A percentile compares a stretch with the other conserved stretches of the same genome.
Conservation (phyloP, 2,888 invertebrate species). For the Mythimna pallens region DNA sequence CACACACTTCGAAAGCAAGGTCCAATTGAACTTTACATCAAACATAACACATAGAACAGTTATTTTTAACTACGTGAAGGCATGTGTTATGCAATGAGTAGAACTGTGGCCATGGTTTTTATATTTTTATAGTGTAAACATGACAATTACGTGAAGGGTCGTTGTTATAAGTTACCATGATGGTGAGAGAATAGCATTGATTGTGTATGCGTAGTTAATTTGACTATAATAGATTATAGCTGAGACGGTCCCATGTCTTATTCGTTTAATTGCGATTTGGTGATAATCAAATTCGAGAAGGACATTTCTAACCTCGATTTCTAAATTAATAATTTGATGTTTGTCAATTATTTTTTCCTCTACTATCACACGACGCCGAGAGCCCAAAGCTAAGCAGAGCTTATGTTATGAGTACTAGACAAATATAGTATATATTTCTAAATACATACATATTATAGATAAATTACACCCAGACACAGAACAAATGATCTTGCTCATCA, state of each 20-base stretch:
- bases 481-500: too few species aligned
- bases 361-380: too few species aligned
- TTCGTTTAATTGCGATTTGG: background rate
- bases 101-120: constrained; percentile 28
- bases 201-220: background rate
- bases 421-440: too few species aligned
- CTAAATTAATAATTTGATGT: too few species aligned
- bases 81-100: constrained; percentile 8
- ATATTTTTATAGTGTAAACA: constrained; percentile 40
- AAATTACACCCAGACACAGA: too few species aligned
- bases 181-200: constrained; percentile 29
- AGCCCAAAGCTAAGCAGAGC: too few species aligned
- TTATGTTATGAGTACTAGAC: too few species aligned
- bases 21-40: background rate
- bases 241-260: background rate
- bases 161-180: background rate
- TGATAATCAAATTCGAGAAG: too few species aligned
- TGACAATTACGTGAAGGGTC: constrained; percentile 23
- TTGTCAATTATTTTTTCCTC: too few species aligned
- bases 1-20: too few species aligned
- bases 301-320: too few species aligned
- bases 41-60: background rate
- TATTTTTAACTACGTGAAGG: constrained; percentile 14
- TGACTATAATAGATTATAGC: background rate
- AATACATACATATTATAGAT: too few species aligned